Evolutionary conservation across 2,888 invertebrate species (phyloP).

Genomic region (Apodemia zela): DNA sequence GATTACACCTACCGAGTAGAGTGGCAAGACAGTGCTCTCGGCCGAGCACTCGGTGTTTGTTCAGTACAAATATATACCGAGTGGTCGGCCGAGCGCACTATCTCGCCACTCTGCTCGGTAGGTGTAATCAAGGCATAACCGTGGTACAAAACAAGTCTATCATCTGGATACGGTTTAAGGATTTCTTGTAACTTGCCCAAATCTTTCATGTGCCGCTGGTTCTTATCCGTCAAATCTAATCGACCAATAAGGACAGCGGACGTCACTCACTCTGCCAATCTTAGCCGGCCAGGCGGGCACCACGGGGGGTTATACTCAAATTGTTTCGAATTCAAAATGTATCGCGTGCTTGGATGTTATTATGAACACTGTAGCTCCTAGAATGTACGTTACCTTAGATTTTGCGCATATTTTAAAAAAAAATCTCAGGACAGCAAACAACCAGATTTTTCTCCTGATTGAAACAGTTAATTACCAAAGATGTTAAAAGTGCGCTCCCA

Average conservation of each 20-base stretch:
- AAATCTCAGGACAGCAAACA: no score
- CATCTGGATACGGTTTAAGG: conserved; percentile 57
- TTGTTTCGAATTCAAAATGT: conserved; percentile 45
- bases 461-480: no score
- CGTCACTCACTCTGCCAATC: conserved; percentile 79
- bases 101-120: no score
- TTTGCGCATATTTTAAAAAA: neutral
- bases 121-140: no score
- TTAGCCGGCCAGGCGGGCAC: conserved; percentile 59
- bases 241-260: conserved; percentile 76
- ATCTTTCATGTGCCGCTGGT: conserved; percentile 70
- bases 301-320: conserved; percentile 70
- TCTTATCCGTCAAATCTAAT: conserved; percentile 77
- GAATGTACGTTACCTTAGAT: neutral
- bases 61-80: no score
- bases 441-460: no score
- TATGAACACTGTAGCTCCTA: conserved; percentile 37
- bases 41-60: no score
- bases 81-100: no score
- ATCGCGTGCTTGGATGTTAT: conserved; percentile 69
- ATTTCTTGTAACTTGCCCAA: conserved; percentile 64
- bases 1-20: no score
- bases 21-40: no score
- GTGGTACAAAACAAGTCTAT: neutral
- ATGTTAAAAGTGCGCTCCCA: no score